Evolutionary conservation across 2,113 vertebrate genomes (phyloP), one percentile per base, ranked within the genome.

Genomic region (Oreochromis aureus): DNA sequence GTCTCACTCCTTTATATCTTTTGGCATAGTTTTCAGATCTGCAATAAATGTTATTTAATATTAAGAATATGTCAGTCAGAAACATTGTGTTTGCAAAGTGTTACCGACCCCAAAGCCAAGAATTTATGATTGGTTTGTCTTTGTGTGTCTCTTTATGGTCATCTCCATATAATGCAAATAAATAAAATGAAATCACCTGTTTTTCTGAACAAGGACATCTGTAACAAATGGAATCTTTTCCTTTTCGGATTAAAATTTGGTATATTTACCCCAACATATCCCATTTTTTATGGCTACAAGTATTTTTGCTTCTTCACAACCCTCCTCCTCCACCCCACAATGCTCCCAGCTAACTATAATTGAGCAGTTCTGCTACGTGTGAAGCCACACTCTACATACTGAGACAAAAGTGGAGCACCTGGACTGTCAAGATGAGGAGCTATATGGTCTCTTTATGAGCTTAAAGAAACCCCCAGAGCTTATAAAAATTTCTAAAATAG

Each of bases 351-450:
- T 48, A 86, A 85, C 71, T 69, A 27, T 88, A 88, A 89, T 39
- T 88, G 88, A 85, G 32, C 82, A 63, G 44, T n/a, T 51, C 15
- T 16, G 36, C 79, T 51, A 36, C 19, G 46, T 56, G 80, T 80
- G 73, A 89, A 80, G 34, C 87, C 46, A 3, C 39, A 66, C 44
- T 73, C 18, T 27, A 18, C 69, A 27, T 6, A 46, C 39, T 27
- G 58, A 51, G 53, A 90, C 79, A 80, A 91, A 80, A 63, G 78
- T 83, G 66, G 63, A 82, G 51, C 82, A n/a, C 56, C 80, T 78
- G 24, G 7, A n/a, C 3, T 82, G 3, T 86, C 61, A 48, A 46
- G 16, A 24, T 34, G 46, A 83, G 44, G 63, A 30, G n/a, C 30
- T 10, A 1, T 19, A 3, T 9, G 18, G 46, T 80, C 9, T 78